A percentile compares a stretch with the other conserved stretches of the same genome.
Conservation (phyloP, 2,888 invertebrate species). For the Plebejus argus region DNA sequence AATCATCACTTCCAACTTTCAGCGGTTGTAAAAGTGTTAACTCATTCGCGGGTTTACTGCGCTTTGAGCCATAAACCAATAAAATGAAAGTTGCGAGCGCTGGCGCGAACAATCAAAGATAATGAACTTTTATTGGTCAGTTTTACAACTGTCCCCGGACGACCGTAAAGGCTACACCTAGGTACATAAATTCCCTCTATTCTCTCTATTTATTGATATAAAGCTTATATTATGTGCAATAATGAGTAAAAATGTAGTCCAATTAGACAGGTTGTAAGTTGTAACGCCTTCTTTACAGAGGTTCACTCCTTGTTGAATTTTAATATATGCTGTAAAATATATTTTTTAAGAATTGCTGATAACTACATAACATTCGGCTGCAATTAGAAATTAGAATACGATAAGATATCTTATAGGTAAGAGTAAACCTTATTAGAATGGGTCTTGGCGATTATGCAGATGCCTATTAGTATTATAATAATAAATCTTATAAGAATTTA, state of each 20-base stretch:
- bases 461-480: too few relatives aligned
- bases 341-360: background rate
- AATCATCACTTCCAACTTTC: background rate
- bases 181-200: constrained; percentile 48
- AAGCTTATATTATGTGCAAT: background rate
- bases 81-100: constrained; percentile 77
- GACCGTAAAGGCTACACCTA: constrained; percentile 62
- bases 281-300: background rate
- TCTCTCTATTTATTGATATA: constrained; percentile 2
- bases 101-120: constrained; percentile 72
- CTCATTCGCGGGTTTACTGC: constrained; percentile 1
- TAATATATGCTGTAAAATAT: background rate
- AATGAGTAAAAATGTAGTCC: background rate
- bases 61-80: constrained; percentile 55
- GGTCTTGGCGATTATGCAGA: background rate
- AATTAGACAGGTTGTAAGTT: background rate
- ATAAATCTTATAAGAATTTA: too few relatives aligned
- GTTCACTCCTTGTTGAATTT: background rate
- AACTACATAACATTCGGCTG: too few relatives aligned
- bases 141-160: constrained; percentile 73
- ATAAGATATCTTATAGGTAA: background rate
- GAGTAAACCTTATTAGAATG: background rate
- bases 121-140: constrained; percentile 82
- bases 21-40: constrained; percentile 12
- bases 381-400: too few relatives aligned